Evolutionary conservation across 2,888 invertebrate species (phyloP).

Genomic region (Geophilus truncorum): DNA sequence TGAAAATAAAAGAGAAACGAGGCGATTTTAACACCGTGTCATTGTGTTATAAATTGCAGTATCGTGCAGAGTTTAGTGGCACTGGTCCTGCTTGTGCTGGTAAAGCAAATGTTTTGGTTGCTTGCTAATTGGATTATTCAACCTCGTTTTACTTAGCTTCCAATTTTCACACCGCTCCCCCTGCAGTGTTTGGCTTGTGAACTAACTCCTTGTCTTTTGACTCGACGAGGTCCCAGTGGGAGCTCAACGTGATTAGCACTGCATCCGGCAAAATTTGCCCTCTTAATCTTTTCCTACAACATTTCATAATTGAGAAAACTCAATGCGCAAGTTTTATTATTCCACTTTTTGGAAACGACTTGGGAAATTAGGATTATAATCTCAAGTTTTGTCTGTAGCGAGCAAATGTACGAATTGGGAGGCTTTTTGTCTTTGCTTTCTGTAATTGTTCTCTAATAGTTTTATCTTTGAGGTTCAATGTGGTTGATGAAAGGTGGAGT

Average conservation of each 20-base stretch:
- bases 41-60: neutral
- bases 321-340: constrained; percentile 8
- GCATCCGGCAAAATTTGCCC: neutral
- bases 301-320: constrained; percentile 24
- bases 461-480: neutral
- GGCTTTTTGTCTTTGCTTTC: neutral
- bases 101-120: neutral
- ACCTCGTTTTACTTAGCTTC: constrained; percentile 23
- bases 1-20: neutral
- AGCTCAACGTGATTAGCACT: neutral
- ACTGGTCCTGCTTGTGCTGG: neutral
- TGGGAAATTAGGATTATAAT: constrained; percentile 11
- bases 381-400: neutral
- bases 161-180: constrained; percentile 14
- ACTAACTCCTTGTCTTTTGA: constrained; percentile 27
- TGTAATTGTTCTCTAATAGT: neutral
- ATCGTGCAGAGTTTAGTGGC: neutral
- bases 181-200: constrained; percentile 20
- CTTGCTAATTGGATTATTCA: constrained; percentile 21
- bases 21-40: neutral
- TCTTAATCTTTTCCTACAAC: constrained; percentile 10
- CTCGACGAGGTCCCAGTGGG: constrained; percentile 13
- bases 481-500: no score
- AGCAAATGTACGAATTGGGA: neutral
- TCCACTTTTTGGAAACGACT: neutral